Base-by-base conservation (phyloP, 2,888 invertebrate genomes). In the Belgica antarctica region DNA sequence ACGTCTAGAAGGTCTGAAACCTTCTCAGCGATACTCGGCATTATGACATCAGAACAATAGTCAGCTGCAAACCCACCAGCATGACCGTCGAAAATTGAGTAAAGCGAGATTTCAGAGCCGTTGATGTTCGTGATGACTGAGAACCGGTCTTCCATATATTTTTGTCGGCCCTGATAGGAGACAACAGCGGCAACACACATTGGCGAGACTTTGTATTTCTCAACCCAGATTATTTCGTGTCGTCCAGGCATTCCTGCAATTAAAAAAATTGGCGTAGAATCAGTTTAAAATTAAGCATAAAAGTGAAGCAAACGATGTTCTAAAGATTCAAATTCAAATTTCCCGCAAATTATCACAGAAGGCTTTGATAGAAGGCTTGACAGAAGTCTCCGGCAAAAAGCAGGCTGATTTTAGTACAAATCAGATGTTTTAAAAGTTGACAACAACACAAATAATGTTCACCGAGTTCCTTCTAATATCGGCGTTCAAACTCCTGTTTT, bases 401-500 rank as follows among this genome's bases (percentile, higher is more conserved):
- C n/a, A n/a, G n/a, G 41, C 41, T 41, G 41, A 41, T 31, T 34
- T 61, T 61, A 61, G 61, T 7, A 61, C 61, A 57, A 22, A n/a
- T 22, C 25, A 5, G 12, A 31, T 31, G 31, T 24, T 25, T 28
- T 41, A 41, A n/a, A n/a, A 41, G 41, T 41, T 41, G 12, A 41
- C 17, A 71, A 47, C 70, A 65, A 61, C 19, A 36, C n/a, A 41
- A 25, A 71, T 62, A 22, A 75, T 75, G 75, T 75, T 74, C 74
- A 74, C 81, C 74, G 79, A 83, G 73, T 77, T 81, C 72, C 71
- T 83, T 15, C 78, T 85, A 72, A 78, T 84, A 41, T 85, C 87
- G 22, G 86, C 86, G 73, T 76, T 90, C n/a, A 93, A 93, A 82
- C 76, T 90, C 70, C 81, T 93, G 63, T 82, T 93, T 70, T 83